Percentiles rank a stretch among this genome's conserved stretches.
phyloP scores from a whole-genome alignment of 2,888 invertebrate genomes.

The Nomada ruficornis region DNA sequence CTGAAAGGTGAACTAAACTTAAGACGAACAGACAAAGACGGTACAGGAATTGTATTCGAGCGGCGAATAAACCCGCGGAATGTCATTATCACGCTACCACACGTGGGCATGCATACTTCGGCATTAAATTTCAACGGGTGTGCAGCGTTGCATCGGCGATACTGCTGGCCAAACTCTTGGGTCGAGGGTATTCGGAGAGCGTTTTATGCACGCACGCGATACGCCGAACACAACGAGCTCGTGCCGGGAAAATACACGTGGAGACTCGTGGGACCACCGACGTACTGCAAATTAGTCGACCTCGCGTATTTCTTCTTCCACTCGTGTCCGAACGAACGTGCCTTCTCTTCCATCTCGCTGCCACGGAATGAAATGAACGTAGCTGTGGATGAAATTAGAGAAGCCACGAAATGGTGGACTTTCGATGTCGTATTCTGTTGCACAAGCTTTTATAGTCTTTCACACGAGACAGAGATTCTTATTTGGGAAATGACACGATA shows the following conservation, averaged over 20 bases:
- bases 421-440: neutral
- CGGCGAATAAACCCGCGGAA: slow-evolving; percentile 62
- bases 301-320: slow-evolving; percentile 42
- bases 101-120: slow-evolving; percentile 58
- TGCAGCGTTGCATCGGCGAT: slow-evolving; percentile 65
- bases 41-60: slow-evolving; percentile 25
- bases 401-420: neutral
- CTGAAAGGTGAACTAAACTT: slow-evolving; percentile 1
- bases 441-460: slow-evolving; percentile 11
- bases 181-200: slow-evolving; percentile 44
- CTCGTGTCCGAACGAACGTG: slow-evolving; percentile 30
- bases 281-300: slow-evolving; percentile 52
- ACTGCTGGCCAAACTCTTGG: slow-evolving; percentile 46
- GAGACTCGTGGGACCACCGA: slow-evolving; percentile 20
- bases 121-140: slow-evolving; percentile 75
- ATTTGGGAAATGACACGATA: slow-evolving; percentile 14
- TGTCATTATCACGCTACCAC: slow-evolving; percentile 70
- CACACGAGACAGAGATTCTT: slow-evolving; percentile 4
- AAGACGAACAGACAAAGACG: neutral
- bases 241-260: neutral
- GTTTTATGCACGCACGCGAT: slow-evolving; percentile 57
- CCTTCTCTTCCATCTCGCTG: slow-evolving; percentile 7
- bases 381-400: neutral
- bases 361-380: neutral
- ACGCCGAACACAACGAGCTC: slow-evolving; percentile 21